These are phyloP conservation scores for Cacatua alba DNA, from an alignment of 2,113 vertebrate genomes.

Conservation along the genomic window DNA sequence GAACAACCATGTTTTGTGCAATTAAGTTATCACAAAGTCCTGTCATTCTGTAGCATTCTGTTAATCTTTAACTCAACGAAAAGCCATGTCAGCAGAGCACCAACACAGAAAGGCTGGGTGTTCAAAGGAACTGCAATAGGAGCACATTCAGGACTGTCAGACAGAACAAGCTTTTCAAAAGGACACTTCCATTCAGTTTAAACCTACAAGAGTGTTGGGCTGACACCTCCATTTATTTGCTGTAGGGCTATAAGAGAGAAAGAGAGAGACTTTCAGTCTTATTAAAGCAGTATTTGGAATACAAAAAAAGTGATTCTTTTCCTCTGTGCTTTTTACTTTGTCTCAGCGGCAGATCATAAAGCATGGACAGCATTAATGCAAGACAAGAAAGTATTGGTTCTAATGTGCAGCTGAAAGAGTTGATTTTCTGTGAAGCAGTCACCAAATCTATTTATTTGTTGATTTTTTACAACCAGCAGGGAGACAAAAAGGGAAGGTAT, in stretches of 20 bases:
- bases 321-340: neutral
- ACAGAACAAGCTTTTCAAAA: constrained; percentile 77
- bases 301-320: neutral
- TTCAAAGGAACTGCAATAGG: constrained; percentile 68
- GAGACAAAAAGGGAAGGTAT: neutral
- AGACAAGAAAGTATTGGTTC: neutral
- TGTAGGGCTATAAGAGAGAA: constrained; percentile 46
- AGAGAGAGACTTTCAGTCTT: constrained; percentile 47
- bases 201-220: constrained; percentile 72
- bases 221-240: constrained; percentile 76
- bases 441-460: neutral
- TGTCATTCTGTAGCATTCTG: constrained; percentile 50
- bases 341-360: neutral
- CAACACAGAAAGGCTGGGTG: constrained; percentile 60
- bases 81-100: constrained; percentile 74
- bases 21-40: constrained; percentile 60
- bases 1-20: constrained; percentile 37
- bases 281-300: constrained; percentile 55
- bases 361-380: neutral
- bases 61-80: constrained; percentile 78
- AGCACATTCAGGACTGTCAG: constrained; percentile 72
- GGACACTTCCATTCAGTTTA: constrained; percentile 77
- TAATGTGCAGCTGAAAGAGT: neutral
- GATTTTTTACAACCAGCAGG: neutral
- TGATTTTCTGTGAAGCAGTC: neutral